Percentiles rank a stretch among this genome's conserved stretches.
Conservation (phyloP, 2,797 vertebrate genomes). For the Antennarius maculatus region DNA sequence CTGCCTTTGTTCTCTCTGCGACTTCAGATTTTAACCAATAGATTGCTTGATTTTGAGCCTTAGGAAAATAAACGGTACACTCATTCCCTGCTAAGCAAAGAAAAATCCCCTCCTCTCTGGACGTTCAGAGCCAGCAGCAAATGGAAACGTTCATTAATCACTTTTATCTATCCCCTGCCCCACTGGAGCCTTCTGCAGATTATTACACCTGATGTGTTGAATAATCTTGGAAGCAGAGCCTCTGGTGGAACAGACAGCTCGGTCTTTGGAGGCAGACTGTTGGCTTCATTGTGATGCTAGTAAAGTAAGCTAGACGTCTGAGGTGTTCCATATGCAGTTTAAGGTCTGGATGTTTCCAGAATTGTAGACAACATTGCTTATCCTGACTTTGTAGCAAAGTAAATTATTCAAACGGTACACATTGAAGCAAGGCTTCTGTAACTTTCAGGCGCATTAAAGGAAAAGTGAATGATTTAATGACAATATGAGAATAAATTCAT, state of each 20-base stretch:
- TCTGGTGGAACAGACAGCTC: constrained; percentile 60
- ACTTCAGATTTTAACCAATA: constrained; percentile 64
- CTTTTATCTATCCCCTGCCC: constrained; percentile 67
- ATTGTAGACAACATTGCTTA: constrained; percentile 66
- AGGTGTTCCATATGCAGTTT: constrained; percentile 72
- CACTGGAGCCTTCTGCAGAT: constrained; percentile 54
- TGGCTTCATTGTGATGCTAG: constrained; percentile 61
- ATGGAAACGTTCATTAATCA: constrained; percentile 73
- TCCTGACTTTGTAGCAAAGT: constrained; percentile 54
- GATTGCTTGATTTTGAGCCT: constrained; percentile 65
- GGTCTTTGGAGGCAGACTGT: constrained; percentile 57
- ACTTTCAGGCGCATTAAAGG: constrained; percentile 21
- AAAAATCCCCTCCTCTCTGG: constrained; percentile 17
- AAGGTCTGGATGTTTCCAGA: constrained; percentile 55
- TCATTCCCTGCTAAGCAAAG: constrained; percentile 25
- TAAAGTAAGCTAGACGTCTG: constrained; percentile 74
- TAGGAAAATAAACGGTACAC: constrained; percentile 57
- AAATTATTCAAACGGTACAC: constrained; percentile 55
- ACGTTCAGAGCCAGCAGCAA: constrained; percentile 35
- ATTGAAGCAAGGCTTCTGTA: constrained; percentile 40
- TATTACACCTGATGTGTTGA: constrained; percentile 78
- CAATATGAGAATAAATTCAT: no score
- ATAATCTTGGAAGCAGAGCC: constrained; percentile 62
- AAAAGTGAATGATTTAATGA: background rate
- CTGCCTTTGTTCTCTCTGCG: constrained; percentile 59